A percentile compares a stretch with the other conserved stretches of the same genome.
phyloP scores from a whole-genome alignment of 2,113 vertebrate species.

The Kryptolebias marmoratus region DNA sequence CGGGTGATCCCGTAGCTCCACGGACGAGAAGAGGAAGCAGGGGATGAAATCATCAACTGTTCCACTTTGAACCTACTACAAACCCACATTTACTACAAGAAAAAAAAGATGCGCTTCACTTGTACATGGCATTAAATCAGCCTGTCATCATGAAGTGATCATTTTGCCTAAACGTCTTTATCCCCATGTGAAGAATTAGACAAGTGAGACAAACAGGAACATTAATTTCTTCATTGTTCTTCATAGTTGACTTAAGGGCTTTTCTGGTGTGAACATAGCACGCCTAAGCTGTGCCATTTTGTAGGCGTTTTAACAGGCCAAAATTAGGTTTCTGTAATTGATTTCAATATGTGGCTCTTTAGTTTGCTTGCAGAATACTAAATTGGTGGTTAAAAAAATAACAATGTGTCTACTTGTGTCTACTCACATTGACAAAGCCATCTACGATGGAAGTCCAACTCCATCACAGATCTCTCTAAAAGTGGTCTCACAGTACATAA shows the following conservation, averaged over 20 bases:
- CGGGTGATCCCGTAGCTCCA: constrained; percentile 26
- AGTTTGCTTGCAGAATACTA: too few relatives aligned
- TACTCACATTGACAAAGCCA: background rate
- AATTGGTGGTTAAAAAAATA: too few relatives aligned
- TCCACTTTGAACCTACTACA: constrained; percentile 15
- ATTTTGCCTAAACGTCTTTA: background rate
- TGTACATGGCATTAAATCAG: background rate
- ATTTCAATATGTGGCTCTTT: too few relatives aligned
- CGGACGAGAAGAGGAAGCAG: constrained; percentile 34
- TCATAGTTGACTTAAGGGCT: too few relatives aligned
- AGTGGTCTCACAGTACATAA: background rate
- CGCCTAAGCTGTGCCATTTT: too few relatives aligned
- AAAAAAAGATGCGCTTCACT: background rate
- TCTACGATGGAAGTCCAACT: background rate
- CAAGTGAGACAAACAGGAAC: too few relatives aligned
- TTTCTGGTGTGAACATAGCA: too few relatives aligned
- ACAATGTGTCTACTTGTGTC: background rate
- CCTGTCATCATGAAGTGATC: background rate
- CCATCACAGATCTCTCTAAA: background rate
- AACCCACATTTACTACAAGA: constrained; percentile 5
- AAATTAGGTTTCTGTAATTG: too few relatives aligned
- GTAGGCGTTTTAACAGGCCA: too few relatives aligned
- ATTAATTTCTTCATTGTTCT: too few relatives aligned
- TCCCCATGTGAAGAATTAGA: too few relatives aligned
- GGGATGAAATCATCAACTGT: constrained; percentile 49